Evolutionary conservation across 2,113 vertebrate species (phyloP), one percentile per base, ranked within the genome.

Genomic region (Aepyceros melampus): DNA sequence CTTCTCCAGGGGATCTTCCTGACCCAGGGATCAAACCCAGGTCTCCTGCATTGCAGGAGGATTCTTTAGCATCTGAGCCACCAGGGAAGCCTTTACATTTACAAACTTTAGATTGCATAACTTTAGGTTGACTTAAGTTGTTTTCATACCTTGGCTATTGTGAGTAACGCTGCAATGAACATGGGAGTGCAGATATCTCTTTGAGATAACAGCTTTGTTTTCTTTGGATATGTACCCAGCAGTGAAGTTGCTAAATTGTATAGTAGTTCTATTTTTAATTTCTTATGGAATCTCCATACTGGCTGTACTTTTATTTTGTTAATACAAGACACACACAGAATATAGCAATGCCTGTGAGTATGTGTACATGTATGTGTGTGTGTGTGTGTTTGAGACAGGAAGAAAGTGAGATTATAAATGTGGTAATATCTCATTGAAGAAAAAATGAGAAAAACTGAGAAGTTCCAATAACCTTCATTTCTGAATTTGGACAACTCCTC

Each of bases 391-490:
- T 85, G 29, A 89, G 43, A 91, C 60, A 94, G 43, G 17, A 90
- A 94, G 36, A 95, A 91, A 95, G 33, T 29, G 17, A 94, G 58
- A 10, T 14, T 62, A 45, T 94, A 86, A 71, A 67, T 85, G 31
- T 60, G 25, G 12, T 85, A 15, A 56, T 36, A 93, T 29, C 8
- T 94, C 17, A 82, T 6, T 78, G 16, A 76, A 96, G 67, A 88
- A 94, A 62, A 90, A 60, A 17, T 2, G 16, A 36, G 53, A 49
- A 96, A 94, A 96, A 87, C 51, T 21, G 60, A 97, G 16, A 96
- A 47, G 16, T 53, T 81, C 47, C 9, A 62, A 45, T 89, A 93
- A 83, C 16, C 3, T 60, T 78, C 29, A 51, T 67, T 78, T 92
- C 67, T 89, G 84, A 78, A 91, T 81, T 40, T 84, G 64, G 71